Evolutionary conservation across 2,113 vertebrate genomes (phyloP), one percentile per base, ranked within the genome.

Genomic region (Puffinus mauretanicus): DNA sequence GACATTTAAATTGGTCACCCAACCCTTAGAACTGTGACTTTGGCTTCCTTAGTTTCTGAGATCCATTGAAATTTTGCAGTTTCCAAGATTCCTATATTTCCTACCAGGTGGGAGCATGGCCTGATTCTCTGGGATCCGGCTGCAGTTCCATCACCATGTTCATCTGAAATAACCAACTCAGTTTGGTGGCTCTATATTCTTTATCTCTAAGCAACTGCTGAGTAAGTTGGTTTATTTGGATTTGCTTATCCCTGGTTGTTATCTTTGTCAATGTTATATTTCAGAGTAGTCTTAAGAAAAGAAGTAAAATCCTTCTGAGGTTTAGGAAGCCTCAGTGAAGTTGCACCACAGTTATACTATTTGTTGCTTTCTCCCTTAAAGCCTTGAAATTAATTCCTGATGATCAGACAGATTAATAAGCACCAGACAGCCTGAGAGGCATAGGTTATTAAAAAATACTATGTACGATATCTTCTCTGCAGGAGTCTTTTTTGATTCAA

Each of bases 321-420:
- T 61, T 82, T 88, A 70, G 71, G 75, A 76, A 75, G 20, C 78
- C 75, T 92, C 82, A 69, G 40, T 72, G 62, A 92, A 92, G 51
- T 55, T 64, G 21, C 24, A 47, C 60, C 6, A 3, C 64, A 44
- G 60, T 88, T 75, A 25, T 0, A 2, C 26, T 81, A 66, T 67
- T 69, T 78, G 32, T 54, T 91, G 64, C 38, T 91, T 81, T 91
- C 80, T 92, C 30, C 46, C 42, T 91, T 82, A 86, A 83, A 65
- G 32, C 57, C 49, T 61, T 90, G 55, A 82, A 80, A 92, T 96
- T 89, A 95, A 89, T 89, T 94, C 60, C 46, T 83, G 44, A 34
- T 88, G 72, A 92, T 92, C 86, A 81, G 64, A 72, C 52, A 87
- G 82, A 94, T 88, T 80, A 88, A 72, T 76, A 86, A 90, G 49